These are phyloP conservation scores for Scomberomorus guttatus DNA, from an alignment of 2,797 vertebrate species.

Conservation along the genomic window DNA sequence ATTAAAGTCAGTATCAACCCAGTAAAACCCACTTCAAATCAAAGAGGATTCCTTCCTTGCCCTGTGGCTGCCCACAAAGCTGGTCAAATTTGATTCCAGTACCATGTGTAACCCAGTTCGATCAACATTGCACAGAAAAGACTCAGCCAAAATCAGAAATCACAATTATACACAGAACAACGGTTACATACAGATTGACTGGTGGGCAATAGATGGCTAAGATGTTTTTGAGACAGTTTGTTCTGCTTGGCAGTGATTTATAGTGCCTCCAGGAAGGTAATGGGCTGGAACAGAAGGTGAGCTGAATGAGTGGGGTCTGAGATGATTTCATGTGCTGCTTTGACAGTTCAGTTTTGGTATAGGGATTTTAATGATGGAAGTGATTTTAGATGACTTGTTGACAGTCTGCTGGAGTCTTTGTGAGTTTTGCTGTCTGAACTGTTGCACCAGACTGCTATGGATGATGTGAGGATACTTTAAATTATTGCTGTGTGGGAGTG, in stretches of 20 bases:
- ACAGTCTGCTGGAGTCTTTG: not conserved
- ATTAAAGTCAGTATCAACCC: conserved; percentile 4
- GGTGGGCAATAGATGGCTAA: too few relatives aligned
- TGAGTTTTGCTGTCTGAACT: not conserved
- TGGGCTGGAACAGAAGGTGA: conserved; percentile 3
- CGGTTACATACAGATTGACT: too few relatives aligned
- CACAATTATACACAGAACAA: not conserved
- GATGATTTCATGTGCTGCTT: not conserved
- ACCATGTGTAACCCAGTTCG: not conserved
- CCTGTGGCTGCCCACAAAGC: not conserved
- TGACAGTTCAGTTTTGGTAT: not conserved
- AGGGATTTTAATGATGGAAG: not conserved
- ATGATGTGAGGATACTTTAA: not conserved
- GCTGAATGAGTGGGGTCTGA: not conserved
- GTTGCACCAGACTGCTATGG: not conserved
- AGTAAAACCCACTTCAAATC: conserved; percentile 1
- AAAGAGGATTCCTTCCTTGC: not conserved
- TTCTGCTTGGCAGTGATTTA: not conserved
- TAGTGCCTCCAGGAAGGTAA: not conserved
- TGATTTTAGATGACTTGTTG: not conserved
- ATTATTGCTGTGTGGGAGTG: not conserved
- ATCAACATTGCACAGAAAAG: too few relatives aligned
- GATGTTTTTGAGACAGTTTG: not conserved
- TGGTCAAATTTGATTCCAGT: not conserved
- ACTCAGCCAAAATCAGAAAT: not conserved